Evolutionary conservation across 2,888 invertebrate species (phyloP), one percentile per base, ranked within the genome.

Genomic region (Lithophane semibrunnea): DNA sequence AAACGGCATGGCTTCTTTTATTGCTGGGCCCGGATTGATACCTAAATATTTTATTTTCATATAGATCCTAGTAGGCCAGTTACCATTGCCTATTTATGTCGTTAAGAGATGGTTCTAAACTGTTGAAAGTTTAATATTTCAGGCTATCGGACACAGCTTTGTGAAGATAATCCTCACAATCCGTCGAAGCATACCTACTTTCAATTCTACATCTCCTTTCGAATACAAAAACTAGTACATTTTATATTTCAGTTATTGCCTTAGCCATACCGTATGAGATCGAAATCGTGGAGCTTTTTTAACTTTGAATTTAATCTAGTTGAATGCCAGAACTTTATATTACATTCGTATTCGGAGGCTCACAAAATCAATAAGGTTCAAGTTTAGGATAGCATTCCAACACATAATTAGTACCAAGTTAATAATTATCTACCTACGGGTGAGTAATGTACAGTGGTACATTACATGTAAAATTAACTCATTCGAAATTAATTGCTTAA

Each of bases 1-100:
- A 90, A 91, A 86, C 82, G 83, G 83, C 83, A 87, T 87, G 82
- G 85, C 86, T 84, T 86, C 85, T 90, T 90, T 91, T 92, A 91
- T 90, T 88, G 82, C 89, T 77, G 77, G 73, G 80, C 74, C 73
- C 76, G 84, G 86, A 86, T 86, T 83, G 77, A 87, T 85, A 37
- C 37, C 37, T 37, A 88, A 88, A 88, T 84, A 83, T 63, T 79
- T 86, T 81, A 84, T 77, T 81, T 82, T 83, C 81, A 85, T 82
- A 64, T 82, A 82, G 72, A 85, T 79, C 56, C 65, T 80, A 54
- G 69, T 75, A 73, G 72, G 66, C 54, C 63, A 54, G 66, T 73
- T 77, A 80, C 47, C 73, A 85, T 86, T 89, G 89, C 81, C 72
- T 88, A 87, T 90, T 87, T 86, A 89, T 64, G 61, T 79, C 76